phyloP scores from a whole-genome alignment of 2,797 vertebrate species.

The Hirundo rustica region DNA sequence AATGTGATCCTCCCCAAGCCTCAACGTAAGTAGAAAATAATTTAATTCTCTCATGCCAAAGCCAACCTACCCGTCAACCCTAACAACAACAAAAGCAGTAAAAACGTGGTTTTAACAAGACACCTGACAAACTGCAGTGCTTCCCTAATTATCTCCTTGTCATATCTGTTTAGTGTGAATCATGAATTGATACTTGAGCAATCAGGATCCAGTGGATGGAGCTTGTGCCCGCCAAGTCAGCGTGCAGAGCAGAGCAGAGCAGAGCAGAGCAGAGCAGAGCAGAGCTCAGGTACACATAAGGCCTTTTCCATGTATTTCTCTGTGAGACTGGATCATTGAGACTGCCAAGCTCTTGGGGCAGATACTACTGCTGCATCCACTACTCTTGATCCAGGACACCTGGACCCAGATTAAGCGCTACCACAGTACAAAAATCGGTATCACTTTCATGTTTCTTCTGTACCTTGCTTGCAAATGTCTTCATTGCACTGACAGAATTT shows the following conservation, averaged over 20 bases:
- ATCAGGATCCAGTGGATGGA: background rate
- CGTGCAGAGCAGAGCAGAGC: background rate
- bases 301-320: background rate
- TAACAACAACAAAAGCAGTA: constrained; percentile 28
- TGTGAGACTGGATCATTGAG: background rate
- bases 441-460: background rate
- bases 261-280: background rate
- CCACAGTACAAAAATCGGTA: background rate
- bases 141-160: constrained; percentile 49
- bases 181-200: background rate
- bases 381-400: background rate
- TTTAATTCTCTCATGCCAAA: constrained; percentile 16
- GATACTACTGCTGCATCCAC: background rate
- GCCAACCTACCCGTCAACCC: background rate
- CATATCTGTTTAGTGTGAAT: constrained; percentile 45
- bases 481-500: background rate
- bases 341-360: background rate
- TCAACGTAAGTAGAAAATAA: constrained; percentile 19
- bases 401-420: background rate
- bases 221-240: background rate
- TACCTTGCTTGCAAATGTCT: background rate
- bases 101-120: constrained; percentile 5
- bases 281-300: rapidly evolving
- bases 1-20: constrained; percentile 27
- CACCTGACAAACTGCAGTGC: constrained; percentile 58